Percentiles rank a stretch among this genome's conserved stretches.
These are phyloP conservation scores for Sebastes alutus DNA, from an alignment of 2,797 vertebrate species.

Conservation along the genomic window DNA sequence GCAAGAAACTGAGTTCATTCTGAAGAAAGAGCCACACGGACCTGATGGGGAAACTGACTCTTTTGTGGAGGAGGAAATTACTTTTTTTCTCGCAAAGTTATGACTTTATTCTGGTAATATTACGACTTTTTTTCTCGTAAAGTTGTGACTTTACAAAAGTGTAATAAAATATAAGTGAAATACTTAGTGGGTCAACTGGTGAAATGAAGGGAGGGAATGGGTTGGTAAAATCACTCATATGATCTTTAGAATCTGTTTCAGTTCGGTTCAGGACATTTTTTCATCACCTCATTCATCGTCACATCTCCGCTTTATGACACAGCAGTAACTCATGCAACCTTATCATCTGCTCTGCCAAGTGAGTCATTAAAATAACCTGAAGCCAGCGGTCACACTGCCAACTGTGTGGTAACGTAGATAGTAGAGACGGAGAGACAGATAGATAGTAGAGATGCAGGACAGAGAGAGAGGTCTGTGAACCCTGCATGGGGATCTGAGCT, in stretches of 20 bases:
- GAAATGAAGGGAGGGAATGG: neutral
- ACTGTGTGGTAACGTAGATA: conserved; percentile 6
- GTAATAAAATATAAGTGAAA: neutral
- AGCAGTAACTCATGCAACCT: neutral
- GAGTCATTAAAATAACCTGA: conserved; percentile 21
- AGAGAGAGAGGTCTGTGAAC: too few relatives aligned
- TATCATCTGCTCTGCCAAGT: neutral
- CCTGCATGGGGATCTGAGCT: neutral
- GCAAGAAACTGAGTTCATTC: too few relatives aligned
- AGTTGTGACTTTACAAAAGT: too few relatives aligned
- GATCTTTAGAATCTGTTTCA: neutral
- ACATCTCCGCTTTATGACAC: neutral
- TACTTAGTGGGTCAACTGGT: neutral
- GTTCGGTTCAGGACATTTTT: neutral
- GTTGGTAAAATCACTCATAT: neutral
- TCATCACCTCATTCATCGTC: neutral
- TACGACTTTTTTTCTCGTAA: too few relatives aligned
- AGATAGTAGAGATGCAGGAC: neutral
- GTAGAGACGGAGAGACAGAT: neutral
- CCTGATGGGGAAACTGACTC: too few relatives aligned
- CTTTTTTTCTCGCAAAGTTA: too few relatives aligned
- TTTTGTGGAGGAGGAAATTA: too few relatives aligned
- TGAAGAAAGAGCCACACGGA: too few relatives aligned
- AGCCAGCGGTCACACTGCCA: neutral
- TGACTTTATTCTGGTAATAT: too few relatives aligned